A percentile compares a stretch with the other conserved stretches of the same genome.
Evolutionary conservation across 1,140 invertebrate genomes (phyloP).

Genomic region (Rhagoletis pomonella): DNA sequence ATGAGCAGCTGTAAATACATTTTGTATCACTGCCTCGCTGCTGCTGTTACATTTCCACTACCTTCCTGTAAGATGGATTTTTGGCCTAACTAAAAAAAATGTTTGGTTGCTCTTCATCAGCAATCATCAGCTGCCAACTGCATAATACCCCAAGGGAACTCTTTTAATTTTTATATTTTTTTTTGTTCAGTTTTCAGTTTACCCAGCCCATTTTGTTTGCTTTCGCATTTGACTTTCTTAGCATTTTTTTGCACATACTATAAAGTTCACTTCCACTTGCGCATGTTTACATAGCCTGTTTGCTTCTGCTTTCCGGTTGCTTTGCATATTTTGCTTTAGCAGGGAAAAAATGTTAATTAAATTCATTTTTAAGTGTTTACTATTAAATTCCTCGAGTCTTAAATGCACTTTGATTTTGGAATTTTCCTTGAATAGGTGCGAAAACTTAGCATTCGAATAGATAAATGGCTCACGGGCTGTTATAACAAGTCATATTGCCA

Average conservation of each 20-base stretch:
- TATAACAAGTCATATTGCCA: too few relatives aligned
- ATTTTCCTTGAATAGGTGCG: too few relatives aligned
- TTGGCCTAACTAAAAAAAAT: background rate
- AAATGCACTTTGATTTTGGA: too few relatives aligned
- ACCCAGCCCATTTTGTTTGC: background rate
- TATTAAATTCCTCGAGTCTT: too few relatives aligned
- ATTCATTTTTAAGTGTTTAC: background rate
- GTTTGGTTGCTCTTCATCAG: background rate
- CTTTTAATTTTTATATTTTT: background rate
- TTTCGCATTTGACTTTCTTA: conserved; percentile 1
- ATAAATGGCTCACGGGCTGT: too few relatives aligned
- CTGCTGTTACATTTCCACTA: background rate
- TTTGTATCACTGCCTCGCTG: background rate
- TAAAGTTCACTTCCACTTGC: background rate
- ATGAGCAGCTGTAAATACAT: background rate
- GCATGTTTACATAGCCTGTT: background rate
- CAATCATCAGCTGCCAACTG: conserved; percentile 9
- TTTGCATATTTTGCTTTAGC: background rate
- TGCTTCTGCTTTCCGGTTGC: background rate
- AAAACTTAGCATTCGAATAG: too few relatives aligned
- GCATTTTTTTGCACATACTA: background rate
- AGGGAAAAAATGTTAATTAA: background rate
- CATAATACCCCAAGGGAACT: background rate
- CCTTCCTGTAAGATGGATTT: background rate
- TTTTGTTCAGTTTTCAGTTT: background rate